phyloP scores from a whole-genome alignment of 2,888 invertebrate species.

The Oeneis ivallda region DNA sequence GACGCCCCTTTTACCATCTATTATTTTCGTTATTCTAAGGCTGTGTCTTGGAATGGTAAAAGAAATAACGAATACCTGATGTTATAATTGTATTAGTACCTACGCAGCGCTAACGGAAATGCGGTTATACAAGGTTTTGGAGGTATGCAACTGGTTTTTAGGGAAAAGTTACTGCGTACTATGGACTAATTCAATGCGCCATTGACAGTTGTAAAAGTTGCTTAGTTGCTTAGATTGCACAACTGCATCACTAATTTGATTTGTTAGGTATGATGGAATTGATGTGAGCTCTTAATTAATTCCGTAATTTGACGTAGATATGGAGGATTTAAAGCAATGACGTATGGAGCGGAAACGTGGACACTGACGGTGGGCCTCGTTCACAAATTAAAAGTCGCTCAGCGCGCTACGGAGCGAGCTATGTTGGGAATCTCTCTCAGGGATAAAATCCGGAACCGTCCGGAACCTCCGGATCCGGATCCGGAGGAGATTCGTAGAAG shows the following conservation, averaged over 20 bases:
- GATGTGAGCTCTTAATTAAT: not conserved
- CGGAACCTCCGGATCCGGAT: too few species aligned
- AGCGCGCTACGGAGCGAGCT: too few species aligned
- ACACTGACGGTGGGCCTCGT: too few species aligned
- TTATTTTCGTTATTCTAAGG: conserved; percentile 1
- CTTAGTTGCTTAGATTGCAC: conserved; percentile 6
- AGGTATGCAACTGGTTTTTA: conserved; percentile 35
- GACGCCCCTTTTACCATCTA: not conserved
- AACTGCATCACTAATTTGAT: not conserved
- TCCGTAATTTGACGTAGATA: not conserved
- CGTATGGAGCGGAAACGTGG: too few species aligned
- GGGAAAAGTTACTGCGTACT: conserved; percentile 31
- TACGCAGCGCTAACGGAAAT: conserved; percentile 37
- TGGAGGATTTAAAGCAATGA: too few species aligned
- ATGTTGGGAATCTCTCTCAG: too few species aligned
- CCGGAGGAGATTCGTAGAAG: too few species aligned
- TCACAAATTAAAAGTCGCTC: too few species aligned
- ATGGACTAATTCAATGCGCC: conserved; percentile 36
- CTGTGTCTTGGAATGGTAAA: conserved; percentile 13
- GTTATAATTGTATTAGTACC: conserved; percentile 31
- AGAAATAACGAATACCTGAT: conserved; percentile 33
- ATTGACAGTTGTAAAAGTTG: conserved; percentile 15
- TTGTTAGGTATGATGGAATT: conserved; percentile 1
- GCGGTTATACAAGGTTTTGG: conserved; percentile 36
- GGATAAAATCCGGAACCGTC: too few species aligned